Evolutionary conservation across 2,888 invertebrate genomes (phyloP).

Genomic region (Himalopsyche kuldschensis): DNA sequence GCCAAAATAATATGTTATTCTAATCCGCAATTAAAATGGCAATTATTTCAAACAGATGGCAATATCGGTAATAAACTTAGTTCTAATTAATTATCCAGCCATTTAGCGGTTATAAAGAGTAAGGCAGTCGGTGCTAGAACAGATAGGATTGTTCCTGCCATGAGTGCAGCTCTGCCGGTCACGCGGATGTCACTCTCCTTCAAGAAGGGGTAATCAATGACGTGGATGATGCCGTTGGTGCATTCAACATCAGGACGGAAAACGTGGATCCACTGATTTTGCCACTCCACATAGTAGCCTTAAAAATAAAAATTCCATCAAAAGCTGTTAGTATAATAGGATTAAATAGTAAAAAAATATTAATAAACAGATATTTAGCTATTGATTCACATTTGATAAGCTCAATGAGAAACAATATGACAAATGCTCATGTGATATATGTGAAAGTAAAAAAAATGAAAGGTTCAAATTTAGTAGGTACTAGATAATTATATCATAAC

Average conservation of each 20-base stretch:
- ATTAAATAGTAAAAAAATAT: no score
- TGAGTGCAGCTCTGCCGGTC: slow-evolving; percentile 52
- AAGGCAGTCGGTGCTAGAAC: slow-evolving; percentile 21
- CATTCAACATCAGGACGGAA: slow-evolving; percentile 92
- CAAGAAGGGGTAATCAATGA: slow-evolving; percentile 86
- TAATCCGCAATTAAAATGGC: slow-evolving; percentile 3
- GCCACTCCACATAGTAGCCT: slow-evolving; percentile 87
- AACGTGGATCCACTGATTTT: slow-evolving; percentile 79
- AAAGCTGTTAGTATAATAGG: no score
- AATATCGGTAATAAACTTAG: neutral
- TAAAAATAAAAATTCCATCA: slow-evolving; percentile 44
- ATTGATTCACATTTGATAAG: no score
- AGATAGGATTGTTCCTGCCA: slow-evolving; percentile 17
- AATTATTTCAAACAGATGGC: neutral
- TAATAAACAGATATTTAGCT: no score
- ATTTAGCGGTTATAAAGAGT: slow-evolving; percentile 24
- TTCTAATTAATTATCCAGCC: slow-evolving; percentile 25
- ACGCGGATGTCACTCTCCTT: slow-evolving; percentile 81
- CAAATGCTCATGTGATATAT: no score
- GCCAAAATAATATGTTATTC: slow-evolving; percentile 11
- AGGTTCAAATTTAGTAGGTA: no score
- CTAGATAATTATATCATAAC: no score
- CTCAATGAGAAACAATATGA: no score
- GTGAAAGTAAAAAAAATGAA: no score
- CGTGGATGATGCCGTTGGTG: slow-evolving; percentile 94